These are phyloP conservation scores for Scotopteryx bipunctaria DNA, from an alignment of 2,888 invertebrate genomes.

Conservation along the genomic window DNA sequence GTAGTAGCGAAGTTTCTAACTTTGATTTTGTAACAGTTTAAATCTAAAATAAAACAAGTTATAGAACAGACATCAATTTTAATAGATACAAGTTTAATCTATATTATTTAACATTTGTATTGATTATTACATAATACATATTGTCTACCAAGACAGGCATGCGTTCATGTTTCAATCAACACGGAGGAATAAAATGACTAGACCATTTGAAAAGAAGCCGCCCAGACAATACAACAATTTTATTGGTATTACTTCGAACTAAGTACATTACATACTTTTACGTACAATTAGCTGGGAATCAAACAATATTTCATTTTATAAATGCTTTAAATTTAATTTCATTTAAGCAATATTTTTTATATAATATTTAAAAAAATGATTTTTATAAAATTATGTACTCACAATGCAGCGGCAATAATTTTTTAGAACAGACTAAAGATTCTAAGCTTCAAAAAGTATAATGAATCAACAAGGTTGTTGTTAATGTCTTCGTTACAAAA, in stretches of 20 bases:
- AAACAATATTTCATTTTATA: slow-evolving; percentile 3
- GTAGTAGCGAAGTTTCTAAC: no score
- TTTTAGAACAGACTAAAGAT: no score
- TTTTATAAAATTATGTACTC: no score
- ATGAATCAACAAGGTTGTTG: no score
- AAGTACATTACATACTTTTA: neutral
- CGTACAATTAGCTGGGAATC: slow-evolving; percentile 5
- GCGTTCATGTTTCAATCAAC: slow-evolving; percentile 70
- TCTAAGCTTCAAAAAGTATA: no score
- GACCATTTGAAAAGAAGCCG: slow-evolving; percentile 75
- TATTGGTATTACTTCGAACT: neutral
- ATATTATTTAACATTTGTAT: slow-evolving; percentile 80
- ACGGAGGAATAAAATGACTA: slow-evolving; percentile 80
- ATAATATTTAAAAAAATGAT: neutral
- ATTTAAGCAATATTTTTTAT: neutral
- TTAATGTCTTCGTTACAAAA: no score
- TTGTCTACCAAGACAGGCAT: slow-evolving; percentile 80
- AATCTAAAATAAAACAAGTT: slow-evolving; percentile 56
- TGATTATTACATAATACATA: slow-evolving; percentile 77
- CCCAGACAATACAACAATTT: slow-evolving; percentile 46
- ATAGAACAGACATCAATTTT: slow-evolving; percentile 83
- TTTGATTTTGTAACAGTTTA: no score
- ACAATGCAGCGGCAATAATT: no score
- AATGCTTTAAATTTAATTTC: neutral
- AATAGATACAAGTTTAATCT: slow-evolving; percentile 81